Conservation (phyloP, 2,113 vertebrate species). For the Miniopterus natalensis region DNA sequence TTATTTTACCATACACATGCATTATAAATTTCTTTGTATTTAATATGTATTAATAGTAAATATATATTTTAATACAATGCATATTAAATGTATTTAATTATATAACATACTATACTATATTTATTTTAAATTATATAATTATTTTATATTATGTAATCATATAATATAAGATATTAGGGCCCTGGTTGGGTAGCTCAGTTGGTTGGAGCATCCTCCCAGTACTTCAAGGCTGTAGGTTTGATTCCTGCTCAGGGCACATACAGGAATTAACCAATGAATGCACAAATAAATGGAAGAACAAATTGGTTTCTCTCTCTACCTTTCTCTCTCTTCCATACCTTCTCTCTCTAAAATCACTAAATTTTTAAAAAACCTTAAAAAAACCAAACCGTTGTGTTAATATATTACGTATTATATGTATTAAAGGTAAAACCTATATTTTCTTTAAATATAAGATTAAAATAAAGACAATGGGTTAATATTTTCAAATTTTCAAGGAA, state of each 20-base stretch:
- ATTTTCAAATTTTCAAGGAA: background rate
- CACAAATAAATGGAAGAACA: too few relatives aligned
- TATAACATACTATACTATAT: background rate
- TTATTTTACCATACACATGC: background rate
- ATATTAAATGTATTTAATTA: background rate
- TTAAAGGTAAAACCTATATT: background rate
- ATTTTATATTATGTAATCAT: background rate
- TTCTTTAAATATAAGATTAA: background rate
- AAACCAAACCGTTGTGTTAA: too few relatives aligned
- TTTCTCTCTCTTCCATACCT: too few relatives aligned
- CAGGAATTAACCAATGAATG: too few relatives aligned
- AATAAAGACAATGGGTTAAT: background rate
- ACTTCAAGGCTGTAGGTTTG: too few relatives aligned
- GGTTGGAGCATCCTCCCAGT: too few relatives aligned
- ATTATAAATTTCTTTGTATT: background rate
- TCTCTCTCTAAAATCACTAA: too few relatives aligned
- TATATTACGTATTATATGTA: background rate
- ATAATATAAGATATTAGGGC: background rate
- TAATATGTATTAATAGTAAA: background rate
- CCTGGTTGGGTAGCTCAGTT: too few relatives aligned
- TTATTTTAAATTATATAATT: background rate
- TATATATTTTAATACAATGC: background rate
- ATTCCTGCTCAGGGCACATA: too few relatives aligned
- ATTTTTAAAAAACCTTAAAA: too few relatives aligned
- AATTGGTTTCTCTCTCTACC: too few relatives aligned